phyloP scores from a whole-genome alignment of 2,113 vertebrate genomes.

The Odontesthes bonariensis region DNA sequence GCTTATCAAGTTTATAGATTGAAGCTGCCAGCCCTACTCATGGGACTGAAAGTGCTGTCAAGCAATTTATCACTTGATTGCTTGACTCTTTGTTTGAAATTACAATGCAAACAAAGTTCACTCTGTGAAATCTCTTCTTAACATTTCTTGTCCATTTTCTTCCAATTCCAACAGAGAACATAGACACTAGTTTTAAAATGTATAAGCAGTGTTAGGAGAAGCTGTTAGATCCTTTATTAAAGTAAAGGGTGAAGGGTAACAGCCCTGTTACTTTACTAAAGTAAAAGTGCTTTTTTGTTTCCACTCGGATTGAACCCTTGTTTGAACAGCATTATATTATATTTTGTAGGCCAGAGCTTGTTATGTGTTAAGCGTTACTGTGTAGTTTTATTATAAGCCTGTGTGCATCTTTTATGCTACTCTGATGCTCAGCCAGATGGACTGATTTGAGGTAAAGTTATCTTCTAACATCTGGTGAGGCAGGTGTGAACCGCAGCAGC shows the following conservation, averaged over 20 bases:
- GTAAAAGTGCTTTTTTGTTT: not conserved
- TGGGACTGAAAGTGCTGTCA: no score
- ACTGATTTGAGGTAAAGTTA: slow-evolving; percentile 18
- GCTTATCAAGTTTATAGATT: not conserved
- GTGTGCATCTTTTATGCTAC: slow-evolving; percentile 3
- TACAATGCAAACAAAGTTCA: no score
- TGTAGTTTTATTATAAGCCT: not conserved
- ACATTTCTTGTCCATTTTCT: no score
- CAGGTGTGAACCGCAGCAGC: slow-evolving; percentile 38
- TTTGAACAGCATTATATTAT: not conserved
- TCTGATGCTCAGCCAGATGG: not conserved
- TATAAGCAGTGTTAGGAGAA: no score
- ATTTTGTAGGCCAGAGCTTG: not conserved
- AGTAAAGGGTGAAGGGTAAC: no score
- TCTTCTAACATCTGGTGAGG: slow-evolving; percentile 21
- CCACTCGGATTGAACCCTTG: not conserved
- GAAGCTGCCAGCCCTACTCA: no score
- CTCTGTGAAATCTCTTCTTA: no score
- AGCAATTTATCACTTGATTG: no score
- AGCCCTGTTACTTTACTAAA: not conserved
- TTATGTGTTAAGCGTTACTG: not conserved
- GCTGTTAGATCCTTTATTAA: no score
- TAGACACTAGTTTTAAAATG: no score
- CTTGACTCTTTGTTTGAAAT: no score
- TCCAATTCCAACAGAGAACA: no score